These are phyloP conservation scores for Sminthurinus signatus DNA, from an alignment of 1,140 invertebrate genomes.

Conservation along the genomic window DNA sequence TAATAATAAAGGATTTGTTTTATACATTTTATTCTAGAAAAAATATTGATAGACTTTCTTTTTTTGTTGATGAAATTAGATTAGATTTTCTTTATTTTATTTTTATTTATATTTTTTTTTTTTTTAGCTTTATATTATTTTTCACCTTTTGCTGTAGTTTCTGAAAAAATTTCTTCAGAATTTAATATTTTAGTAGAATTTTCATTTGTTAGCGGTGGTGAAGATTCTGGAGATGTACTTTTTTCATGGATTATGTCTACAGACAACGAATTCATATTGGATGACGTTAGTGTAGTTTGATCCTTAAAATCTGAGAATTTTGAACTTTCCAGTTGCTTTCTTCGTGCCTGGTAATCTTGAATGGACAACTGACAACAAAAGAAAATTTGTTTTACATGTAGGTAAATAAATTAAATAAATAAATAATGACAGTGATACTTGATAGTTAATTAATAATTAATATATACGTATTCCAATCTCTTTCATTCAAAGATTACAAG, in stretches of 20 bases:
- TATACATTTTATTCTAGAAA: background rate
- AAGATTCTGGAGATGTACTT: no score
- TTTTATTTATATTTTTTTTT: no score
- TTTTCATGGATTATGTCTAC: no score
- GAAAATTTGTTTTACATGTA: no score
- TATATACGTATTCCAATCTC: no score
- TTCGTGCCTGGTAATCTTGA: conserved; percentile 56
- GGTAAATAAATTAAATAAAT: no score
- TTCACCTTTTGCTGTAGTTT: background rate
- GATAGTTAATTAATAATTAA: no score
- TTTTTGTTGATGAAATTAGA: background rate
- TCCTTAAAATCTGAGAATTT: background rate
- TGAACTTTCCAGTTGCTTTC: conserved; percentile 51
- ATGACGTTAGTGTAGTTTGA: no score
- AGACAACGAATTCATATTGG: no score
- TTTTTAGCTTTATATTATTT: background rate
- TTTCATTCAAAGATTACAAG: no score
- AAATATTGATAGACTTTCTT: background rate
- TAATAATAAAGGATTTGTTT: background rate
- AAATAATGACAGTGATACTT: no score
- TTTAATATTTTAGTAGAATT: background rate
- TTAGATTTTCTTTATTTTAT: no score
- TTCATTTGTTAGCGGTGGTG: background rate
- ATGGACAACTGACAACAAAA: conserved; percentile 67
- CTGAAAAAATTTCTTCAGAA: background rate